phyloP scores from a whole-genome alignment of 2,113 vertebrate species.

The Australoheros scitulus region DNA sequence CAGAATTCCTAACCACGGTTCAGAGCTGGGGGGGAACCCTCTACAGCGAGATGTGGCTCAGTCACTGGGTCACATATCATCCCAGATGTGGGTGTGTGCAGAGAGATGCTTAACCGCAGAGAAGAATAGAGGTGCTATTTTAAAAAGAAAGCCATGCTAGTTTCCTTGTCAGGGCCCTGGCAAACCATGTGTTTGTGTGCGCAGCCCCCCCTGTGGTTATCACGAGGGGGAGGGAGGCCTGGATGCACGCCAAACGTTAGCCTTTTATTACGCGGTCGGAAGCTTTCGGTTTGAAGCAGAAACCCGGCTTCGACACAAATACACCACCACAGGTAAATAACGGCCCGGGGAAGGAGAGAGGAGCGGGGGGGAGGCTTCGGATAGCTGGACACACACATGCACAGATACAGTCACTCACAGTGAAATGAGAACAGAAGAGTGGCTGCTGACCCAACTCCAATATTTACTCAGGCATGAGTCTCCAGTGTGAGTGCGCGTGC shows the following conservation, averaged over 20 bases:
- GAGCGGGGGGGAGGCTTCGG: neutral
- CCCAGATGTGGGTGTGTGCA: slow-evolving; percentile 8
- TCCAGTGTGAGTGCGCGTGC: slow-evolving; percentile 29
- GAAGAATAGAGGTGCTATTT: slow-evolving; percentile 26
- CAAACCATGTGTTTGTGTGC: slow-evolving; percentile 25
- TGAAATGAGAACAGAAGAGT: slow-evolving; percentile 46
- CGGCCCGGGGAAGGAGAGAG: neutral
- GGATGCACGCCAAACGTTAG: slow-evolving; percentile 42
- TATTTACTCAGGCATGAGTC: slow-evolving; percentile 70
- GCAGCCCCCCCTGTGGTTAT: slow-evolving; percentile 34
- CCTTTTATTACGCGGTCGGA: slow-evolving; percentile 56
- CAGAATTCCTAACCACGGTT: neutral
- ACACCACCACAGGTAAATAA: slow-evolving; percentile 55
- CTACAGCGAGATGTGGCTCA: slow-evolving; percentile 16
- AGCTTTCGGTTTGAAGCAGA: slow-evolving; percentile 45
- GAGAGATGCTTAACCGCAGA: neutral
- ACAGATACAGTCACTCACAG: neutral
- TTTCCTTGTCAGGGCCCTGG: neutral
- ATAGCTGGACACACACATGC: slow-evolving; percentile 11
- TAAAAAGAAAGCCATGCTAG: slow-evolving; percentile 32
- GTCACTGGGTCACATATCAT: slow-evolving; percentile 25
- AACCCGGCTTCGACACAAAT: slow-evolving; percentile 23
- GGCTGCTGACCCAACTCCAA: slow-evolving; percentile 68
- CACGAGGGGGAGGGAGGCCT: slow-evolving; percentile 16
- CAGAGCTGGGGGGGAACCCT: slow-evolving; percentile 12